Evolutionary conservation across 1,140 invertebrate genomes (phyloP), one percentile per base, ranked within the genome.

Genomic region (Drosophila saltans): DNA sequence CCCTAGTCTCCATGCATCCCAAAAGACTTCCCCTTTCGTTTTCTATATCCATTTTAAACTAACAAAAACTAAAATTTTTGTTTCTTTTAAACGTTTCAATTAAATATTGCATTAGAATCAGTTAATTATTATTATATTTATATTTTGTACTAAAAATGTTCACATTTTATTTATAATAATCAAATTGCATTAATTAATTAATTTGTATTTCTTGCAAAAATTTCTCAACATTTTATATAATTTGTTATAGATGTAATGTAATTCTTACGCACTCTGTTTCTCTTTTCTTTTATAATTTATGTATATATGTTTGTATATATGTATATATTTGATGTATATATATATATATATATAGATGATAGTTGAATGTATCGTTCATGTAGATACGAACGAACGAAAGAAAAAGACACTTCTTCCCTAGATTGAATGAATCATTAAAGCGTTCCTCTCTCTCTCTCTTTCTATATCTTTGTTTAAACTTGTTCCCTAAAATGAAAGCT

Each of bases 101-200:
- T 41, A 48, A 21, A 40, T 45, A 2, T 2, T 4, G 5, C 16
- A 9, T 45, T 58, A 64, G 59, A 73, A 64, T 73, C 63, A 36
- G 3, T 36, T 36, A 36, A 36, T 36, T 36, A 36, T 36, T 36
- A 36, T 36, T 36, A 69, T 72, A 73, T 69, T 74, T 60, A 72
- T 74, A 74, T 48, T 73, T 62, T 74, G 70, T 72, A 74, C 70
- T 74, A 55, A 39, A 36, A 52, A 65, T 64, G 45, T 55, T 62
- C 30, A 64, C 45, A 52, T 75, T 74, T 73, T 59, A 70, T 70
- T 39, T 43, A 56, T 62, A 72, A 74, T 74, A 63, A 61, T 58
- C 43, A 48, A 67, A 33, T 52, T 52, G 9, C 45, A 52, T 52
- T 52, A 52, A 26, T 52, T 52, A 26, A 52, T 52, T 52, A 52